Base-by-base conservation (phyloP, 2,113 vertebrate genomes). In the Pelecanus crispus region DNA sequence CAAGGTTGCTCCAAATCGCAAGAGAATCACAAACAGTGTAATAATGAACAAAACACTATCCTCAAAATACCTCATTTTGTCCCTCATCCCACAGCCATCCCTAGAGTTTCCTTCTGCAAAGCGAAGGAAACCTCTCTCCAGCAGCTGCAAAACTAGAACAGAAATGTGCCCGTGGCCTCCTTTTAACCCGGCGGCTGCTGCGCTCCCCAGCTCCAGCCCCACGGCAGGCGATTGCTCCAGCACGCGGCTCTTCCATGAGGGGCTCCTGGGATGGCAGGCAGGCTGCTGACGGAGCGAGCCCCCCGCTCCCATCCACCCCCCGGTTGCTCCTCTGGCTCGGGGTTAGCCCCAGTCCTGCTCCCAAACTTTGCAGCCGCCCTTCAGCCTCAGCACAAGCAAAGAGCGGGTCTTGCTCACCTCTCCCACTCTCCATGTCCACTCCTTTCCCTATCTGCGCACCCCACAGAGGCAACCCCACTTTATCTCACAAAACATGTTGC, bases 201-300 rank as follows among this genome's bases (percentile, higher is more conserved):
- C 3, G 2, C 47, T 72, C 47, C 73, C 55, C 49, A 11, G 19
- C 50, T 11, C 71, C 78, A n/a, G 61, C 66, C 40, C 70, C 65
- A 17, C 0, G 0, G 32, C 2, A 1, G 16, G 29, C 4, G 0
- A 49, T 4, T 1, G 17, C 34, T 73, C 22, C 66, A 19, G 47
- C 20, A 3, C 2, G 6, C 1, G 45, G 19, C 32, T 45, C 34
- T 45, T 32, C 8, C 65, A 16, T 0, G 0, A 4, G 45, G 58
- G 49, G 17, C 55, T 62, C 67, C 24, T 8, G 50, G 31, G 38
- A 44, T 6, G 38, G 25, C 0, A 2, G 10, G 21, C n/a, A 34
- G 15, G 32, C 42, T 63, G 66, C 24, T 3, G 4, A 28, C 26
- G 26, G 26, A 45, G 18, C 1, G 5, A 79, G 28, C 25, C 12